Conservation (phyloP, 1,140 invertebrate species). For the Geopemphigus sp. region DNA sequence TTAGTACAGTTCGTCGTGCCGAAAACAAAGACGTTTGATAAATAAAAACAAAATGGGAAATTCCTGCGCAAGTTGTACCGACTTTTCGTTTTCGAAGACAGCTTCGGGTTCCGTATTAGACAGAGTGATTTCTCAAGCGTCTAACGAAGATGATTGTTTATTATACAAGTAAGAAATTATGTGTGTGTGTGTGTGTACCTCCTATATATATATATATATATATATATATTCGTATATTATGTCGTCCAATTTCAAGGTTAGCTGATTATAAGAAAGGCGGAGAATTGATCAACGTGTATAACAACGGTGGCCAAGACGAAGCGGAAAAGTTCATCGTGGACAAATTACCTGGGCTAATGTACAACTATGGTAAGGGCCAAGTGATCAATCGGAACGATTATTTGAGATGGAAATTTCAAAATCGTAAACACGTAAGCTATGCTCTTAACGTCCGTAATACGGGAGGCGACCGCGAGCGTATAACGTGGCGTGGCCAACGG, state of each 20-base stretch:
- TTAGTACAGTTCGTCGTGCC: not conserved
- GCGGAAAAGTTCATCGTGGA: conserved; percentile 85
- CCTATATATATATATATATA: too few species aligned
- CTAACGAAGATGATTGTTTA: conserved; percentile 78
- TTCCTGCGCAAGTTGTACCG: not conserved
- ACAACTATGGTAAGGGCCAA: conserved; percentile 82
- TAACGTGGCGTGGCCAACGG: too few species aligned
- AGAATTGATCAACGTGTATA: conserved; percentile 81
- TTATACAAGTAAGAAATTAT: conserved; percentile 62
- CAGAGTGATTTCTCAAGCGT: conserved; percentile 80
- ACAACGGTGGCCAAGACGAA: conserved; percentile 71
- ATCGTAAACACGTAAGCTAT: conserved; percentile 68
- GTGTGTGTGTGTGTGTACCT: too few species aligned
- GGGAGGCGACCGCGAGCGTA: too few species aligned
- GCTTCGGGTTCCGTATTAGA: conserved; percentile 73
- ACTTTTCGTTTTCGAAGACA: conserved; percentile 26
- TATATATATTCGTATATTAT: too few species aligned
- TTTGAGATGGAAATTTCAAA: conserved; percentile 88
- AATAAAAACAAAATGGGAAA: conserved; percentile 23
- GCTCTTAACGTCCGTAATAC: too few species aligned
- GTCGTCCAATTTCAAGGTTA: conserved; percentile 58
- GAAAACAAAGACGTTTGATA: not conserved
- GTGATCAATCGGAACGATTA: conserved; percentile 87
- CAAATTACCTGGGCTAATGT: conserved; percentile 86
- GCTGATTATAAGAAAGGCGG: conserved; percentile 89